phyloP scores from a whole-genome alignment of 1,140 invertebrate species.

The Reticulitermes speratus region DNA sequence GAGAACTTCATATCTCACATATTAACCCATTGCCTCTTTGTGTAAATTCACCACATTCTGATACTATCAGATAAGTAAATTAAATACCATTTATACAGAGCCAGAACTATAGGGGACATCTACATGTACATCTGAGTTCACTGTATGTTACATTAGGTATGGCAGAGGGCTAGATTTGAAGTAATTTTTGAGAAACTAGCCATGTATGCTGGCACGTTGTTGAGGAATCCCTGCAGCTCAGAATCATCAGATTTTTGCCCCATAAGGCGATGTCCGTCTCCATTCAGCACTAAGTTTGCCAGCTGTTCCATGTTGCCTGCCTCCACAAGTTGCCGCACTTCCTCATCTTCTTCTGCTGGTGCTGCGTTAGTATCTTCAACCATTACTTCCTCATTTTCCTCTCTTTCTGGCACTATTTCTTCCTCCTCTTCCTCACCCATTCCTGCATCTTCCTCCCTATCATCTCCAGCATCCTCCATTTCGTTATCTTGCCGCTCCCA shows the following conservation, averaged over 20 bases:
- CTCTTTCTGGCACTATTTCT: background rate
- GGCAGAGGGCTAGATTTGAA: too few relatives aligned
- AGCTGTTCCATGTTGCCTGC: slow-evolving; percentile 84
- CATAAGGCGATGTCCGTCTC: slow-evolving; percentile 76
- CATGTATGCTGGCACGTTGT: slow-evolving; percentile 88
- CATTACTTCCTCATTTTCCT: background rate
- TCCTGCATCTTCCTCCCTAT: slow-evolving; percentile 38
- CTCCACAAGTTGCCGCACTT: slow-evolving; percentile 63
- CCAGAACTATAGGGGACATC: too few relatives aligned
- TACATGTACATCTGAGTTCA: too few relatives aligned
- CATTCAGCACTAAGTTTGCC: slow-evolving; percentile 82
- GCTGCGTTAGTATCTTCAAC: background rate
- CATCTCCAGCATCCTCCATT: slow-evolving; percentile 46
- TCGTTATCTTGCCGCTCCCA: slow-evolving; percentile 42
- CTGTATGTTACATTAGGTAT: too few relatives aligned
- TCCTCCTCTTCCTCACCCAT: slow-evolving; percentile 22
- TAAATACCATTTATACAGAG: too few relatives aligned
- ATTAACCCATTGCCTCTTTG: too few relatives aligned
- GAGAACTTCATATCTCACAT: too few relatives aligned
- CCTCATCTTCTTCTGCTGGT: slow-evolving; percentile 47
- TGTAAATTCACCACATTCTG: too few relatives aligned
- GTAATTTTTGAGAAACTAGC: slow-evolving; percentile 51
- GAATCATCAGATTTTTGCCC: slow-evolving; percentile 69
- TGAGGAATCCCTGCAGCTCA: slow-evolving; percentile 85
- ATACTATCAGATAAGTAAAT: too few relatives aligned